These are phyloP conservation scores for Sphaerophoria taeniata DNA, from an alignment of 2,888 invertebrate genomes.

Conservation along the genomic window DNA sequence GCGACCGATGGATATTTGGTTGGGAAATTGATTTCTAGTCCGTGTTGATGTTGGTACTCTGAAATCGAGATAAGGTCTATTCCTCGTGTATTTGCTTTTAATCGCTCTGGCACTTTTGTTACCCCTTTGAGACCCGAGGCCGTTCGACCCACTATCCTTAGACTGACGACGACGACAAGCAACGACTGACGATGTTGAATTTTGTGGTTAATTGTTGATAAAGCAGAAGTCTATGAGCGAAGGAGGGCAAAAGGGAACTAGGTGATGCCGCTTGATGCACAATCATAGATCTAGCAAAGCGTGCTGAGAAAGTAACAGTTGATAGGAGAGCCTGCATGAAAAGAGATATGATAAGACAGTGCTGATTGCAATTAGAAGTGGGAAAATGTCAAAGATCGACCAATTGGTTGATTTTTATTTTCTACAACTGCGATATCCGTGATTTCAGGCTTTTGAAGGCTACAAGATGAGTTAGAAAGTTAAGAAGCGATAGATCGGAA, in stretches of 20 bases:
- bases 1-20: conserved; percentile 68
- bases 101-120: conserved; percentile 43
- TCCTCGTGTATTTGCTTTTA: conserved; percentile 30
- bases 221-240: neutral
- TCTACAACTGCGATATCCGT: conserved; percentile 27
- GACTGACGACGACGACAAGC: neutral
- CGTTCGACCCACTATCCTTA: neutral
- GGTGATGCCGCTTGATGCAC: conserved; percentile 30
- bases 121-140: neutral
- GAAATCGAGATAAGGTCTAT: conserved; percentile 65
- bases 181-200: neutral
- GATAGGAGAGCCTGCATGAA: conserved; percentile 31
- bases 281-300: conserved; percentile 47
- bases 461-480: conserved; percentile 37
- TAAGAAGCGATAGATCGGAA: conserved; percentile 30
- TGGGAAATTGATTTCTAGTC: conserved; percentile 71
- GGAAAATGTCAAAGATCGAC: conserved; percentile 71
- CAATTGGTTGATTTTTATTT: conserved; percentile 58
- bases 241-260: neutral
- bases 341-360: conserved; percentile 66
- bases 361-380: conserved; percentile 73
- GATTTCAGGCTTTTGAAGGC: neutral
- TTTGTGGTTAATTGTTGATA: conserved; percentile 8
- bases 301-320: conserved; percentile 64
- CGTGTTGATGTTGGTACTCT: conserved; percentile 69